Conservation (phyloP, 2,797 vertebrate species). For the Melanogrammus aeglefinus region DNA sequence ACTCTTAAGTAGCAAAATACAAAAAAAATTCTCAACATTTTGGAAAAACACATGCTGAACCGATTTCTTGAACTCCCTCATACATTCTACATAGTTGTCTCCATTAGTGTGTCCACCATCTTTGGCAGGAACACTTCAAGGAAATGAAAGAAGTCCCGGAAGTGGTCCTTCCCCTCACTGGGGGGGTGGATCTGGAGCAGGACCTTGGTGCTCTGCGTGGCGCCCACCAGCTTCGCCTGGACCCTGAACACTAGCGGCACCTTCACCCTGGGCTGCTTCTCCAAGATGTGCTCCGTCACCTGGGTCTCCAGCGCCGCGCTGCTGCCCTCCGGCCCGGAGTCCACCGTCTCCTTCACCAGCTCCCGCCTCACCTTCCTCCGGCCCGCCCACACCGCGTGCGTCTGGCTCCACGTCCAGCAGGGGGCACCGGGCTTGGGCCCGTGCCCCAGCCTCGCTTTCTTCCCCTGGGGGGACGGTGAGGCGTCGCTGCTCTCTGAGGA, state of each 20-base stretch:
- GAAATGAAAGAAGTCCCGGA: conserved; percentile 86
- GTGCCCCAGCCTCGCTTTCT: conserved; percentile 42
- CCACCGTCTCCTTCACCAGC: conserved; percentile 67
- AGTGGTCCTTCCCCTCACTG: conserved; percentile 60
- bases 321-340: conserved; percentile 49
- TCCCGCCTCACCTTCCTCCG: conserved; percentile 81
- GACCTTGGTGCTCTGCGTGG: conserved; percentile 58
- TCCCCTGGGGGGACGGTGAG: conserved; percentile 49
- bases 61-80: background rate
- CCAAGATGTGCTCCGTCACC: conserved; percentile 75
- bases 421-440: conserved; percentile 15
- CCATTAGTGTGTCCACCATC: conserved; percentile 66
- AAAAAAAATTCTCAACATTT: background rate
- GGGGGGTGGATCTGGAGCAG: conserved; percentile 66
- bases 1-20: background rate
- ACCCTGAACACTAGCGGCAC: conserved; percentile 73
- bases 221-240: conserved; percentile 59
- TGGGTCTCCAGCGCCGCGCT: conserved; percentile 75
- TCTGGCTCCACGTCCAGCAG: conserved; percentile 74
- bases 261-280: conserved; percentile 55
- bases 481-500: conserved; percentile 38
- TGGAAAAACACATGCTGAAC: background rate
- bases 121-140: conserved; percentile 81
- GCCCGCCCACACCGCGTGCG: conserved; percentile 82
- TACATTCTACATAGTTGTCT: conserved; percentile 33